These are phyloP conservation scores for Nebria brevicollis DNA, from an alignment of 2,888 invertebrate species.

Conservation along the genomic window DNA sequence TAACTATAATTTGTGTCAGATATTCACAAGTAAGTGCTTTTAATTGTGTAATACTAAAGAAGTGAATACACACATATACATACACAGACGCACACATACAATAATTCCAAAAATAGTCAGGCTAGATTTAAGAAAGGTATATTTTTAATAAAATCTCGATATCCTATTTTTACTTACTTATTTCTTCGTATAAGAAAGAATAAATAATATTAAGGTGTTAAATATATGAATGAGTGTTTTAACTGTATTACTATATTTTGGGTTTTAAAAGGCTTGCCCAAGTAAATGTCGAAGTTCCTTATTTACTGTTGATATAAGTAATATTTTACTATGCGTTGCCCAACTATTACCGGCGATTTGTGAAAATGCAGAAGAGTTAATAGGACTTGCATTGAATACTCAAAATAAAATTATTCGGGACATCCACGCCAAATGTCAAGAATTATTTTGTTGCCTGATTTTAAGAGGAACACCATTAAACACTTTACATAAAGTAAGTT, in stretches of 20 bases:
- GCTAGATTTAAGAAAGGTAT: no score
- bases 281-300: conserved; percentile 68
- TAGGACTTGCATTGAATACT: conserved; percentile 68
- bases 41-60: neutral
- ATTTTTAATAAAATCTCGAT: no score
- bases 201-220: no score
- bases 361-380: conserved; percentile 70
- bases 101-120: neutral
- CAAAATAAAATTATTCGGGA: conserved; percentile 79
- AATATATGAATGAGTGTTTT: neutral
- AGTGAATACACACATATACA: neutral
- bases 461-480: conserved; percentile 80
- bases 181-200: no score
- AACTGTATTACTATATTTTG: neutral
- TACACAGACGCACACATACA: no score
- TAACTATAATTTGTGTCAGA: conserved; percentile 81
- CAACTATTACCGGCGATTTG: conserved; percentile 79
- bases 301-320: conserved; percentile 78
- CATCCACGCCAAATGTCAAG: conserved; percentile 84
- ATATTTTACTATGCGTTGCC: conserved; percentile 79
- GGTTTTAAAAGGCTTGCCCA: conserved; percentile 69
- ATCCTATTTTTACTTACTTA: no score
- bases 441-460: conserved; percentile 78
- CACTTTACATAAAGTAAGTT: conserved; percentile 76
- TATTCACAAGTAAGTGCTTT: conserved; percentile 75